Percentiles rank a stretch among this genome's conserved stretches.
Conservation (phyloP, 2,888 invertebrate genomes). For the Chrysotoxum bicinctum region DNA sequence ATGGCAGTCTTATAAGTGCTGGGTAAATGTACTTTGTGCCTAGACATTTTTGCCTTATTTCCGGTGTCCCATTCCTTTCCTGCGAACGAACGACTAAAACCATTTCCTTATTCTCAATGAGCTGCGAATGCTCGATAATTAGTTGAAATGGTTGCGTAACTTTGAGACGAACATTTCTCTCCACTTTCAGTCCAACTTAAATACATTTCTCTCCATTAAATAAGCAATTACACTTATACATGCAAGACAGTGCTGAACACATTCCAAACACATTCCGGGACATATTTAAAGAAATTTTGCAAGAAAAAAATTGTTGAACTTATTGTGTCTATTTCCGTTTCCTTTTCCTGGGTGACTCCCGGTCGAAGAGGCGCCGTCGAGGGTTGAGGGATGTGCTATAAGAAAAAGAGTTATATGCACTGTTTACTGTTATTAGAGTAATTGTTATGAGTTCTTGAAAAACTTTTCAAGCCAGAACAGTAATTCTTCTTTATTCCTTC, state of each 20-base stretch:
- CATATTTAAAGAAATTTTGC: conserved; percentile 33
- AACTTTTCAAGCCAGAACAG: conserved; percentile 24
- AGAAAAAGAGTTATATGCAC: not conserved
- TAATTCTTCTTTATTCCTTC: not conserved
- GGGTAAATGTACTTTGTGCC: not conserved
- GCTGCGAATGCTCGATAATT: conserved; percentile 63
- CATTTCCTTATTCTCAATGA: conserved; percentile 49
- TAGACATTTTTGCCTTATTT: conserved; percentile 32
- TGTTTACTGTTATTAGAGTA: conserved; percentile 53
- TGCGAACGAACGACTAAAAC: not conserved
- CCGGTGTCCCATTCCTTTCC: conserved; percentile 17
- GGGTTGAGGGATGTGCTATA: not conserved
- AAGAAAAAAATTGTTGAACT: conserved; percentile 46
- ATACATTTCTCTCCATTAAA: conserved; percentile 61
- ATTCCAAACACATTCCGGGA: conserved; percentile 11
- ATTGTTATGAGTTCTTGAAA: conserved; percentile 46
- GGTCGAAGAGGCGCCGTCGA: fast-evolving
- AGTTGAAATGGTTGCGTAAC: conserved; percentile 55
- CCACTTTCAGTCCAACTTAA: conserved; percentile 4
- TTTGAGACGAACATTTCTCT: conserved; percentile 1
- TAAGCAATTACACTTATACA: conserved; percentile 44
- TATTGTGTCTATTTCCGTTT: conserved; percentile 60
- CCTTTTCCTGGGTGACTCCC: conserved; percentile 3
- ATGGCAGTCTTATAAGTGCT: not conserved
- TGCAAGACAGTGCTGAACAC: not conserved